Conservation (phyloP, 2,113 vertebrate genomes). For the Pelusios castaneus region DNA sequence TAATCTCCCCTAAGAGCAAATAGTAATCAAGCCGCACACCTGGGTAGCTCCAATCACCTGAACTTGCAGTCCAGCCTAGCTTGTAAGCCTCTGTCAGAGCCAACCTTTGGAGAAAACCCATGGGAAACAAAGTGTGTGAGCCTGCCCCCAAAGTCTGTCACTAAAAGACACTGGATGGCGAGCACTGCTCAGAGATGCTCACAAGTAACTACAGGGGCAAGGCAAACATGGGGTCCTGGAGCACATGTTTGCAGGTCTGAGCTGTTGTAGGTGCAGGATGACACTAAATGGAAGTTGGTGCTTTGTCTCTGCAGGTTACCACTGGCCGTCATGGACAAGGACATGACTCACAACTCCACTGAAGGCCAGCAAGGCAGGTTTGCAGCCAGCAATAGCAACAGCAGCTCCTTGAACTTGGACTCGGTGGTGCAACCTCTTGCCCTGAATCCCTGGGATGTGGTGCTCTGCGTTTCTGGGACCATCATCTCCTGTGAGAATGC, state of each 20-base stretch:
- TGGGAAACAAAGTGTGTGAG: neutral
- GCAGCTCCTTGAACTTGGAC: constrained; percentile 70
- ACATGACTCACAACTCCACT: constrained; percentile 30
- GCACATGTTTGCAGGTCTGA: neutral
- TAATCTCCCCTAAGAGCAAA: neutral
- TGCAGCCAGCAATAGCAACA: constrained; percentile 17
- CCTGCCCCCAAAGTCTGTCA: neutral
- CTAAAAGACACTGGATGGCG: neutral
- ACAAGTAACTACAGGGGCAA: neutral
- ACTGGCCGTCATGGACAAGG: constrained; percentile 50
- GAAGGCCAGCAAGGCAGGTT: constrained; percentile 57
- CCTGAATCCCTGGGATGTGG: constrained; percentile 88
- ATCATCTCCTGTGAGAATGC: constrained; percentile 92
- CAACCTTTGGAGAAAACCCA: neutral
- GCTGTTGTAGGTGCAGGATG: neutral
- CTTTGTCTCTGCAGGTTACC: neutral
- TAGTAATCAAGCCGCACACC: neutral
- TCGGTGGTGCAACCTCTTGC: constrained; percentile 64
- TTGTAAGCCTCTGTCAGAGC: neutral
- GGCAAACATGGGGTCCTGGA: too few species aligned
- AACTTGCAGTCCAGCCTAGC: neutral
- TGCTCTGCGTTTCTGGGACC: constrained; percentile 90
- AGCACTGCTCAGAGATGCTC: neutral
- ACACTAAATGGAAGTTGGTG: neutral
- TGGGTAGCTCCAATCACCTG: neutral